phyloP scores from a whole-genome alignment of 2,113 vertebrate species.

The Prietella phreatophila region DNA sequence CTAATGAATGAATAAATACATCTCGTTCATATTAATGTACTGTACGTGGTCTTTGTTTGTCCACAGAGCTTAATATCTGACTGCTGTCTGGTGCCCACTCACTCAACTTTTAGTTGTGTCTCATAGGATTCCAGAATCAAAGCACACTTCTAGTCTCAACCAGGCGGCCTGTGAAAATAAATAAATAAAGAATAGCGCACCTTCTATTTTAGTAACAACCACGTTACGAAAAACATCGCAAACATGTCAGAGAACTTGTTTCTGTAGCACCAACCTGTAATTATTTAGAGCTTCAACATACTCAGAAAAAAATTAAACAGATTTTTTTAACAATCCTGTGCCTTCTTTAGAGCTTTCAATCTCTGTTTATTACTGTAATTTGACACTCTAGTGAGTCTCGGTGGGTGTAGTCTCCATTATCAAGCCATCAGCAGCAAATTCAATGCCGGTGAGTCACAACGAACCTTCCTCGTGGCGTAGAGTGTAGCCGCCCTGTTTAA shows the following conservation, averaged over 20 bases:
- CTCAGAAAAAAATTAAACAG: background rate
- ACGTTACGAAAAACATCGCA: background rate
- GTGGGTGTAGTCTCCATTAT: constrained; percentile 17
- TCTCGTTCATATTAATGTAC: background rate
- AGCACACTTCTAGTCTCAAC: background rate
- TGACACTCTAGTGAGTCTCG: background rate
- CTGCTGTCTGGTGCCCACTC: background rate
- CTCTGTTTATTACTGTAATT: constrained; percentile 4
- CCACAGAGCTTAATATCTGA: background rate
- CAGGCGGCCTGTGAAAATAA: background rate
- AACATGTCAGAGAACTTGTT: background rate
- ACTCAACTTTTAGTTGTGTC: background rate
- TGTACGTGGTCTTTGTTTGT: background rate
- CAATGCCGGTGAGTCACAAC: background rate
- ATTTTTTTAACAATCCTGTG: background rate
- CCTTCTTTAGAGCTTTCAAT: background rate
- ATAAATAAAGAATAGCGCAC: background rate
- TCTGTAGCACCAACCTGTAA: background rate
- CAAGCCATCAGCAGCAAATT: background rate
- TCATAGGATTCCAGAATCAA: background rate
- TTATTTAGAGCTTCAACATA: background rate
- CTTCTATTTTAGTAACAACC: background rate
- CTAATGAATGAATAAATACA: background rate
- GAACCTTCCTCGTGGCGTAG: background rate
- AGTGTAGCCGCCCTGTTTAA: background rate